Percentiles rank a stretch among this genome's conserved stretches.
phyloP scores from a whole-genome alignment of 64 coral and sea anemone species.

The Platygyra sinensis region DNA sequence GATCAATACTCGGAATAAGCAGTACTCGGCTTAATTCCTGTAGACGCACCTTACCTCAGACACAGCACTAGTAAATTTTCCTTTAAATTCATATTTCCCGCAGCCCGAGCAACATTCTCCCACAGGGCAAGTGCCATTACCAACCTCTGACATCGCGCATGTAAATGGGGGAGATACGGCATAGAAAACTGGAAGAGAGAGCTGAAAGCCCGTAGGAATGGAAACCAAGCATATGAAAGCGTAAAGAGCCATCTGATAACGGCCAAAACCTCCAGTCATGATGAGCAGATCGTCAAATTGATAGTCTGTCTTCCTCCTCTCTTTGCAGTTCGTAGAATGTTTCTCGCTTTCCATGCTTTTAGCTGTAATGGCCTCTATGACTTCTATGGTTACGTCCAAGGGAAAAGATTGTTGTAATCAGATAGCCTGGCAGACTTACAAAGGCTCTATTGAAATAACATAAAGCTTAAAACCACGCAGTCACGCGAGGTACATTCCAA shows the following conservation, averaged over 20 bases:
- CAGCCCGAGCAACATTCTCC: too few relatives aligned
- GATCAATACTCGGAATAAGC: too few relatives aligned
- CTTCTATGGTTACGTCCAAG: neutral
- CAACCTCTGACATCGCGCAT: neutral
- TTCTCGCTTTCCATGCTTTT: too few relatives aligned
- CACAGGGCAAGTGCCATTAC: neutral
- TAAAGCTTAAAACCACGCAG: too few relatives aligned
- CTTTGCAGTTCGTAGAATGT: neutral
- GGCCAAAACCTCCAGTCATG: constrained; percentile 50
- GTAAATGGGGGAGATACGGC: constrained; percentile 31
- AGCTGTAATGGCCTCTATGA: neutral
- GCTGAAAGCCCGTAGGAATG: constrained; percentile 6
- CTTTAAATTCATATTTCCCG: too few relatives aligned
- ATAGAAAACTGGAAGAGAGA: constrained; percentile 49
- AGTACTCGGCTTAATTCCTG: too few relatives aligned
- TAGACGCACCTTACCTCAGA: too few relatives aligned
- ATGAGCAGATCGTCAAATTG: constrained; percentile 38
- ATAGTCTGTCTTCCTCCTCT: neutral
- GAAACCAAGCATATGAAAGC: constrained; percentile 28
- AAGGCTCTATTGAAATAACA: too few relatives aligned
- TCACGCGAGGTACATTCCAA: too few relatives aligned
- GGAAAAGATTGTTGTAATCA: too few relatives aligned
- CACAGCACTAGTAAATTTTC: too few relatives aligned
- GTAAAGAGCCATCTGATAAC: constrained; percentile 10
- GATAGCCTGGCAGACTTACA: too few relatives aligned